These are phyloP conservation scores for Podarcis cretensis DNA, from an alignment of 2,113 vertebrate genomes.

Conservation along the genomic window DNA sequence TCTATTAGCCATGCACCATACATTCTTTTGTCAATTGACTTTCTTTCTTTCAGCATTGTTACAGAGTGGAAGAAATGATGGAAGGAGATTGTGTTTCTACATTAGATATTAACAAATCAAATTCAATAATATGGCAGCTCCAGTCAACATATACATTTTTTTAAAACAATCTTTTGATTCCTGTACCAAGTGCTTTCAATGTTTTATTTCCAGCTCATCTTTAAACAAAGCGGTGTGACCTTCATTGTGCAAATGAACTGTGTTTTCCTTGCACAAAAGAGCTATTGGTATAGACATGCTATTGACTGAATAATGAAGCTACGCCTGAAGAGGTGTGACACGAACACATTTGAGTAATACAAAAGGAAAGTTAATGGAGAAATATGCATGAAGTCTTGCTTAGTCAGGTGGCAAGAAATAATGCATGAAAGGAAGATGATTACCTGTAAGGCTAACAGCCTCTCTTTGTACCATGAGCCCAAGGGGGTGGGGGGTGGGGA, in stretches of 20 bases:
- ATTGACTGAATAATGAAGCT: slow-evolving; percentile 2
- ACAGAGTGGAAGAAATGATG: neutral
- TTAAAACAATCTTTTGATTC: neutral
- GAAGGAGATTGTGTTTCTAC: neutral
- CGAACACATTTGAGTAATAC: slow-evolving; percentile 31
- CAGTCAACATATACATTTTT: neutral
- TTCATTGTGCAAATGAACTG: slow-evolving; percentile 17
- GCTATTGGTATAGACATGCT: neutral
- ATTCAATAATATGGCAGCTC: neutral
- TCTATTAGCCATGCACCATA: neutral
- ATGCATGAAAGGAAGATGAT: slow-evolving; percentile 30
- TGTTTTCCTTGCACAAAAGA: slow-evolving; percentile 27
- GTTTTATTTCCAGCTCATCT: slow-evolving; percentile 27
- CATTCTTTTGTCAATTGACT: neutral
- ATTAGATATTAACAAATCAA: neutral
- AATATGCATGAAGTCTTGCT: slow-evolving; percentile 25
- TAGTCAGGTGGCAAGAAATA: slow-evolving; percentile 40
- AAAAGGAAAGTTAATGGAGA: slow-evolving; percentile 35
- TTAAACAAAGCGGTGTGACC: slow-evolving; percentile 31
- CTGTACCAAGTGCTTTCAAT: slow-evolving; percentile 17
- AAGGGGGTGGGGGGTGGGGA: neutral
- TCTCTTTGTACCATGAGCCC: neutral
- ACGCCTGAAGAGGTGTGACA: neutral
- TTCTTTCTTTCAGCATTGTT: neutral
- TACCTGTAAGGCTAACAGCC: slow-evolving; percentile 36